Evolutionary conservation across 2,113 vertebrate species (phyloP).

Genomic region (Naja naja): DNA sequence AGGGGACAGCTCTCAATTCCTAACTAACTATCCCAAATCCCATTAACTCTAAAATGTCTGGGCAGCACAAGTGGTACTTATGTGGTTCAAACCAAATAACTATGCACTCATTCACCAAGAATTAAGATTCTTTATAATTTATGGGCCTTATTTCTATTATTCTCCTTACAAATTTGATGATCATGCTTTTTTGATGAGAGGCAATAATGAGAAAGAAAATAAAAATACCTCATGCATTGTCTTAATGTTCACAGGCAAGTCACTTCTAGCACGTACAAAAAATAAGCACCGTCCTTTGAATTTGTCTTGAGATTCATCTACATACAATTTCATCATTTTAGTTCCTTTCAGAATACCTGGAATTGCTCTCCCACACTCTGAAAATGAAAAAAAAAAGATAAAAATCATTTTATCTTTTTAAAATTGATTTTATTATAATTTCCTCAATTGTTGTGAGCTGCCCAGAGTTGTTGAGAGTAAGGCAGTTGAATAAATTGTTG

Average conservation of each 20-base stretch:
- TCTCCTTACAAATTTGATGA: neutral
- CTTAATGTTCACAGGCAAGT: constrained; percentile 67
- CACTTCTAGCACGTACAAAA: constrained; percentile 72
- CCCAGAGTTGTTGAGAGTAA: neutral
- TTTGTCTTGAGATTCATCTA: constrained; percentile 64
- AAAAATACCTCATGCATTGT: constrained; percentile 75
- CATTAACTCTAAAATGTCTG: no score
- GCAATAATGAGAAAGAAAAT: neutral
- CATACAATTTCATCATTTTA: constrained; percentile 71
- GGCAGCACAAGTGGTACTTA: neutral
- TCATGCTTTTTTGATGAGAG: neutral
- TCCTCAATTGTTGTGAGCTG: neutral
- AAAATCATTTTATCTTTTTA: neutral
- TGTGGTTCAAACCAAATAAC: neutral
- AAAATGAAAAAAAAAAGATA: constrained; percentile 43
- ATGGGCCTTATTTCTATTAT: neutral
- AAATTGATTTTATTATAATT: neutral
- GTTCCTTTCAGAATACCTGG: constrained; percentile 64
- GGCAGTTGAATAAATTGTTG: neutral
- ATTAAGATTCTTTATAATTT: neutral
- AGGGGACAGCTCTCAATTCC: no score
- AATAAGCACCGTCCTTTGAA: constrained; percentile 72
- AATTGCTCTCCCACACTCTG: constrained; percentile 78
- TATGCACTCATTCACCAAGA: neutral
- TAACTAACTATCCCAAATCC: no score